Conservation (phyloP, 2,888 invertebrate species). For the Tiliacea aurago region DNA sequence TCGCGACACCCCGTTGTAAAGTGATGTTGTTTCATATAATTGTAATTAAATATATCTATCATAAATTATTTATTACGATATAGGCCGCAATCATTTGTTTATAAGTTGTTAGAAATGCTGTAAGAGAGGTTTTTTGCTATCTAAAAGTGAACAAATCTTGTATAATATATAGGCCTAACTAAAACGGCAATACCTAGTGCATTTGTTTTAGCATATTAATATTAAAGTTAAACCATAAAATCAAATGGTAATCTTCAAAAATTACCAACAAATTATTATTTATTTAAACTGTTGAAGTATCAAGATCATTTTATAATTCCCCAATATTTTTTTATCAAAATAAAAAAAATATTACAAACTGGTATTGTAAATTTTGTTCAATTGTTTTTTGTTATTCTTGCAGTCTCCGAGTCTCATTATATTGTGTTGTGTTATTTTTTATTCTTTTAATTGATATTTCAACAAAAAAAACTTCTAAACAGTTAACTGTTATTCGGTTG, state of each 20-base stretch:
- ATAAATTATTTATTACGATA: conserved; percentile 66
- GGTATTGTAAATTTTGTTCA: not conserved
- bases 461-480: not conserved
- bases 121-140: conserved; percentile 51
- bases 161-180: conserved; percentile 64
- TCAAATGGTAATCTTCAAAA: not conserved
- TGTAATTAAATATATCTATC: conserved; percentile 64
- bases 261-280: not conserved
- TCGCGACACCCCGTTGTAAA: conserved; percentile 61
- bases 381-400: not conserved
- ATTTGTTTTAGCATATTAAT: conserved; percentile 3
- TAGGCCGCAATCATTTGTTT: conserved; percentile 41
- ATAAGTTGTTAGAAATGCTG: conserved; percentile 67
- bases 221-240: not conserved
- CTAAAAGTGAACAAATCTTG: not conserved
- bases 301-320: conserved; percentile 10
- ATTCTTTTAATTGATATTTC: too few species aligned
- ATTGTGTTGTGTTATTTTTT: not conserved
- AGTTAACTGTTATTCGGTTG: not conserved
- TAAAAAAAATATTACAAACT: not conserved
- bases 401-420: not conserved
- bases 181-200: not conserved
- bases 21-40: conserved; percentile 65
- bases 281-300: conserved; percentile 4
- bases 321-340: not conserved